Base-by-base conservation (phyloP, 2,888 invertebrate genomes). In the Euproctis similis region DNA sequence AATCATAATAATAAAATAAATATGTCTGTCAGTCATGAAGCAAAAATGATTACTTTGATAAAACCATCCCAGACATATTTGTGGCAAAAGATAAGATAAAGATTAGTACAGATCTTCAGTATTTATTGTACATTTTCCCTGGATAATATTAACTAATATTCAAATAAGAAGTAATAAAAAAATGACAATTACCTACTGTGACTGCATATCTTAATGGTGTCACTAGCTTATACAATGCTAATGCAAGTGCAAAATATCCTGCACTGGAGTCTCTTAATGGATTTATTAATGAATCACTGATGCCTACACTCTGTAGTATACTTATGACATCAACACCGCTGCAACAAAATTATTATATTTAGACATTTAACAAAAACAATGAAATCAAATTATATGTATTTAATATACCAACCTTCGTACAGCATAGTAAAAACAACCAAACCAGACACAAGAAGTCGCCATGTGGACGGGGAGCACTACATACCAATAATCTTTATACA, bases 401-500 rank as follows among this genome's bases (percentile, higher is more conserved):
- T 2, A 2, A 3, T 10, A 10, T 21, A 49, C 46, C 74, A 85
- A 97, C 97, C 94, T 94, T 72, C 90, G 89, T 6, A 95, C 93
- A 50, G 91, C 75, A 61, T 93, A 91, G 76, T 96, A 98, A 74
- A 97, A 96, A 10, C 90, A 82, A 8, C 92, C 93, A 69, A 93
- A 90, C 98, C 98, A 99, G 31, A 92, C 86, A 16, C 89, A 81
- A 2, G 97, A 98, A 6, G 97, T 97, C 9, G 90, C 88, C 26
- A 93, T 61, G 76, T 99, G 98, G 2, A 99, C 98, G 3, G 96
- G 98, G 32, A 98, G 85, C 32, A 97, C 80, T 30, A 98, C 93
- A 76, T 98, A 97, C 95, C 98, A 98, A 77, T 98, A 98, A 63
- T 97, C 93, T 66, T 92, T 93, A 64, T 95, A 95, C 91, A 97